These are phyloP conservation scores for Macrocentrus cingulum DNA, from an alignment of 1,140 invertebrate species.

Conservation along the genomic window DNA sequence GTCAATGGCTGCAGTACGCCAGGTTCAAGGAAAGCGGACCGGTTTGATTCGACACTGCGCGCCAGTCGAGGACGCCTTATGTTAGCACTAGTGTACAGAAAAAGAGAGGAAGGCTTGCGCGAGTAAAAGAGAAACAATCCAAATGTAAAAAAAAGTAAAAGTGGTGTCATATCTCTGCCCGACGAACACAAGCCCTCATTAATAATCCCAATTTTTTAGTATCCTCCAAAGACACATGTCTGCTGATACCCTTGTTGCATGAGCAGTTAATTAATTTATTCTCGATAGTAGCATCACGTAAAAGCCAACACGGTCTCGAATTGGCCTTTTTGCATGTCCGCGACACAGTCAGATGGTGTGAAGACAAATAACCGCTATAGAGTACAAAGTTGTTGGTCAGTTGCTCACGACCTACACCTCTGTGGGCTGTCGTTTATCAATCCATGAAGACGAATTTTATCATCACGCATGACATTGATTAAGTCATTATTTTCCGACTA, in stretches of 20 bases:
- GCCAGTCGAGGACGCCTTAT: slow-evolving; percentile 46
- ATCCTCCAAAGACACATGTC: too few relatives aligned
- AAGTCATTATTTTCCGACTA: neutral
- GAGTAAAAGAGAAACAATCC: slow-evolving; percentile 1
- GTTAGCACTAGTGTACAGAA: slow-evolving; percentile 26
- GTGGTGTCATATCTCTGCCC: slow-evolving; percentile 7
- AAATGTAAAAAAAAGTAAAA: slow-evolving; percentile 8
- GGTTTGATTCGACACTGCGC: slow-evolving; percentile 50
- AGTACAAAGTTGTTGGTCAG: slow-evolving; percentile 17
- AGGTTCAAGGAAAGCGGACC: slow-evolving; percentile 57
- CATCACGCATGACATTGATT: too few relatives aligned
- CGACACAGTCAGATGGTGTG: slow-evolving; percentile 19
- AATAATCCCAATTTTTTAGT: too few relatives aligned
- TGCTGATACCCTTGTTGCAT: too few relatives aligned
- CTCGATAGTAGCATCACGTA: too few relatives aligned
- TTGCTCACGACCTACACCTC: neutral
- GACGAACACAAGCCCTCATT: neutral
- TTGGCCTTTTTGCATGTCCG: neutral
- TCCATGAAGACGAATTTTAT: too few relatives aligned
- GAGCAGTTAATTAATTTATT: too few relatives aligned
- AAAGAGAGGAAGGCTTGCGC: neutral
- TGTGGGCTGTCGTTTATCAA: neutral
- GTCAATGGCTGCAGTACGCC: slow-evolving; percentile 55
- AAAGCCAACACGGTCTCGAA: too few relatives aligned
- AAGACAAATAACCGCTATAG: slow-evolving; percentile 24